Evolutionary conservation across 1,140 invertebrate species (phyloP), one percentile per base, ranked within the genome.

Genomic region (Anagrus nilaparvatae): DNA sequence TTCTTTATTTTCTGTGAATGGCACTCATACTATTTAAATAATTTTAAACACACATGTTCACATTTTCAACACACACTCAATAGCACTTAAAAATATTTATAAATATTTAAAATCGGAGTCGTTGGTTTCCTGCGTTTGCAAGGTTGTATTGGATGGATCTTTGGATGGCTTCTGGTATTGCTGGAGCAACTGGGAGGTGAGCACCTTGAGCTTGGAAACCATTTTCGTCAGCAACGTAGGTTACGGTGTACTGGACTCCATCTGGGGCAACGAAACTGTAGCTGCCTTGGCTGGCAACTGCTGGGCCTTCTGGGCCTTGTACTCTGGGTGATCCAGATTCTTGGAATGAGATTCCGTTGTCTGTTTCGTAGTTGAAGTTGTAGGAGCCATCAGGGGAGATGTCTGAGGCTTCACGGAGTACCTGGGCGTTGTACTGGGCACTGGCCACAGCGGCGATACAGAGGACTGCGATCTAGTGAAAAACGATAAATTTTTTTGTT

Each of bases 251-350:
- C 9, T 61, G 56, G 5, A 64, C 63, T 5, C 76, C 76, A 30
- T 77, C 71, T 5, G 71, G 69, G 29, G 67, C 67, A n/a, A 66
- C 72, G 57, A 77, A 79, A n/a, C 62, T 51, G 55, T 57, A 73
- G 2, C 56, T 40, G 12, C 71, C 70, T 30, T 77, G 72, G 8
- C 58, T 60, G 3, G 74, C 51, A 3, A 63, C 47, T 13, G 70
- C 63, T 7, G 57, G 53, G 20, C 67, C 59, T 3, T 75, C 70
- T 0, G 68, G 58, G 36, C 68, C 65, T 56, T 75, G 16, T 47
- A 55, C 53, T 30, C 69, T 65, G 8, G 72, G 59, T 21, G 57
- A 59, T 19, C 77, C 78, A 14, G 53, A 57, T 52, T 79, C 77
- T 18, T 71, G 56, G 4, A 64, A 70, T 3, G 62, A 54, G 18